Evolutionary conservation across 1,140 invertebrate species (phyloP).

Genomic region (Temnothorax curvispinosus): DNA sequence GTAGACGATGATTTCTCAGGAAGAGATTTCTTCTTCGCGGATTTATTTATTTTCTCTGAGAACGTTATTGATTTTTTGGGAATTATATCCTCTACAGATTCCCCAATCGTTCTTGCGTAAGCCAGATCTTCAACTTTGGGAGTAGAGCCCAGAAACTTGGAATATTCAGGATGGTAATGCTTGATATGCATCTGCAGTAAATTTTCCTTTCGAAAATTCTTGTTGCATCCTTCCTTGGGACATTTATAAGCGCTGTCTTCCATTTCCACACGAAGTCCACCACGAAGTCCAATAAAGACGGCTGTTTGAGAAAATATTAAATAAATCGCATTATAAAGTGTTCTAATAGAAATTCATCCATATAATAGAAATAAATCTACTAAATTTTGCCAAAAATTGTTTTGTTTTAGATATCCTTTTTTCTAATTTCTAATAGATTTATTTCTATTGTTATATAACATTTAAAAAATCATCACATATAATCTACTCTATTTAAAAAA

Average conservation of each 20-base stretch:
- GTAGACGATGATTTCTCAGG: conserved; percentile 70
- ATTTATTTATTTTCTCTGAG: conserved; percentile 78
- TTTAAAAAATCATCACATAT: not conserved
- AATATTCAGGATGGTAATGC: conserved; percentile 94
- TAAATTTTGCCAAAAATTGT: too few species aligned
- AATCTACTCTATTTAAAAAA: conserved; percentile 6
- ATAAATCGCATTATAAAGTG: conserved; percentile 9
- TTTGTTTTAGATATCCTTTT: too few species aligned
- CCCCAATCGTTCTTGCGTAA: conserved; percentile 90
- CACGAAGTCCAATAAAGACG: conserved; percentile 86
- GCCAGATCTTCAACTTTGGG: conserved; percentile 95
- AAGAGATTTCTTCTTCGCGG: conserved; percentile 78
- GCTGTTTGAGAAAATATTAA: conserved; percentile 71
- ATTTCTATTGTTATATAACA: not conserved
- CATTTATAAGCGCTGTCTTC: conserved; percentile 92
- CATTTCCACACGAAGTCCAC: conserved; percentile 89
- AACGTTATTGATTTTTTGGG: conserved; percentile 83
- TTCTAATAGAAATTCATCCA: not conserved
- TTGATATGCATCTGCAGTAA: conserved; percentile 96
- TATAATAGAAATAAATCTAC: too few species aligned
- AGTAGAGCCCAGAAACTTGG: conserved; percentile 90
- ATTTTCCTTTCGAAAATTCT: conserved; percentile 96
- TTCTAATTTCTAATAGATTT: not conserved
- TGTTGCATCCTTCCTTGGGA: conserved; percentile 93
- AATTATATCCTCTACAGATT: conserved; percentile 84